Evolutionary conservation across 2,113 vertebrate genomes (phyloP).

Genomic region (Elephas maximus): DNA sequence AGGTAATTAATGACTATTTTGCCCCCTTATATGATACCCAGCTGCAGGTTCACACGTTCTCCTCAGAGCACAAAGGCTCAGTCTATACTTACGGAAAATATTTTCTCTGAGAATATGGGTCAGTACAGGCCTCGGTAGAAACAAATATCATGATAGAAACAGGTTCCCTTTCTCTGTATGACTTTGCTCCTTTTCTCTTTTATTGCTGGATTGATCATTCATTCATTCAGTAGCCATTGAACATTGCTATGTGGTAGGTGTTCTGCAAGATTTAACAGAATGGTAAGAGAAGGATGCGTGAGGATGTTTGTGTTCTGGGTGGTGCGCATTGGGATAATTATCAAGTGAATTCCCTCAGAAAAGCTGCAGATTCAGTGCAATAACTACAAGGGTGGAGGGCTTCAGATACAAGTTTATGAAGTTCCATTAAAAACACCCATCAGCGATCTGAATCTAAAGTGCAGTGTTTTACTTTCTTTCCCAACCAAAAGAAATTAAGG

Average conservation of each 20-base stretch:
- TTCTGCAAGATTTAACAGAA: not conserved
- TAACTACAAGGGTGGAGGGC: not conserved
- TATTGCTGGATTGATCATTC: not conserved
- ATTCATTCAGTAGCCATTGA: not conserved
- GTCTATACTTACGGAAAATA: not conserved
- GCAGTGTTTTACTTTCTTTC: conserved; percentile 63
- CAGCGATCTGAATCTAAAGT: conserved; percentile 61
- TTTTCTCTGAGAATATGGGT: not conserved
- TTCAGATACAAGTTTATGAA: conserved; percentile 49
- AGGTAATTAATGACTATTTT: not conserved
- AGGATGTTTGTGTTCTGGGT: not conserved
- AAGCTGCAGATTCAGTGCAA: not conserved
- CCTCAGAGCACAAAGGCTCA: conserved; percentile 3
- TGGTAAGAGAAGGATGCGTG: too few relatives aligned
- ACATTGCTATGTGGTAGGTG: not conserved
- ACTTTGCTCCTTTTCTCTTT: not conserved
- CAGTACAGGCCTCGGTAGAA: not conserved
- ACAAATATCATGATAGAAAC: not conserved
- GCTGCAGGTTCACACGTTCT: not conserved
- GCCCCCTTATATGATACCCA: not conserved
- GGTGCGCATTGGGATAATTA: not conserved
- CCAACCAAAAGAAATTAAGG: conserved; percentile 52
- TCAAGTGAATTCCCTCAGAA: not conserved
- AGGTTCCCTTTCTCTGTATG: not conserved
- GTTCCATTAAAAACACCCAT: conserved; percentile 70